Conservation (phyloP, 2,797 vertebrate genomes). For the Enteromius afrohamiltoni region DNA sequence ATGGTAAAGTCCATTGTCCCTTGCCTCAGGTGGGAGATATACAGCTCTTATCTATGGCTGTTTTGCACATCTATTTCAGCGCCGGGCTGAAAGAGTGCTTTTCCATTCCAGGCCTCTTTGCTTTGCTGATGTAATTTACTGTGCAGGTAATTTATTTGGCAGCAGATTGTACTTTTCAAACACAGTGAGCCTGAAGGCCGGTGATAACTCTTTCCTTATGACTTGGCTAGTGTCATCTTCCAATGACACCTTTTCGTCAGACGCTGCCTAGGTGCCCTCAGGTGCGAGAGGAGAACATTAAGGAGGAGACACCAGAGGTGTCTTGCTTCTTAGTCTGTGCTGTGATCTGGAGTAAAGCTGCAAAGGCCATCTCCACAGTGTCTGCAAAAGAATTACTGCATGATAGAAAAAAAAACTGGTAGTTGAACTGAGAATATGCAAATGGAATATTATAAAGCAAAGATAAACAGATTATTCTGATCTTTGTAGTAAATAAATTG, state of each 20-base stretch:
- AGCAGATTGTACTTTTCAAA: constrained; percentile 49
- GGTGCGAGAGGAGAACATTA: constrained; percentile 38
- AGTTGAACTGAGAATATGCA: neutral
- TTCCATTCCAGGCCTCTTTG: constrained; percentile 41
- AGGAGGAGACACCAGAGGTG: neutral
- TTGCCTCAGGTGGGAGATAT: constrained; percentile 35
- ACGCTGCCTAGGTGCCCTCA: constrained; percentile 19
- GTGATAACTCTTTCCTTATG: constrained; percentile 38
- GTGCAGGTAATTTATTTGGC: constrained; percentile 48
- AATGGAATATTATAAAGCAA: neutral
- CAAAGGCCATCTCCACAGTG: neutral
- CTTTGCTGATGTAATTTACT: constrained; percentile 48
- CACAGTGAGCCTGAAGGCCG: constrained; percentile 46
- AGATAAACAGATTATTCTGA: neutral
- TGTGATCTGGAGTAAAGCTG: constrained; percentile 17
- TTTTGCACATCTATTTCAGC: constrained; percentile 44
- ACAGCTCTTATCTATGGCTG: constrained; percentile 42
- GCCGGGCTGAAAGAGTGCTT: constrained; percentile 25
- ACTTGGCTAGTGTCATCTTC: constrained; percentile 29
- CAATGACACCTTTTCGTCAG: constrained; percentile 29
- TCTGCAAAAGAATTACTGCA: neutral
- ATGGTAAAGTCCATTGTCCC: constrained; percentile 36
- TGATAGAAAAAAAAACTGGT: neutral
- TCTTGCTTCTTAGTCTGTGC: neutral
- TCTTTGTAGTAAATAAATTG: neutral